Evolutionary conservation across 2,888 invertebrate species (phyloP), one percentile per base, ranked within the genome.

Genomic region (Drosophila tanythrix): DNA sequence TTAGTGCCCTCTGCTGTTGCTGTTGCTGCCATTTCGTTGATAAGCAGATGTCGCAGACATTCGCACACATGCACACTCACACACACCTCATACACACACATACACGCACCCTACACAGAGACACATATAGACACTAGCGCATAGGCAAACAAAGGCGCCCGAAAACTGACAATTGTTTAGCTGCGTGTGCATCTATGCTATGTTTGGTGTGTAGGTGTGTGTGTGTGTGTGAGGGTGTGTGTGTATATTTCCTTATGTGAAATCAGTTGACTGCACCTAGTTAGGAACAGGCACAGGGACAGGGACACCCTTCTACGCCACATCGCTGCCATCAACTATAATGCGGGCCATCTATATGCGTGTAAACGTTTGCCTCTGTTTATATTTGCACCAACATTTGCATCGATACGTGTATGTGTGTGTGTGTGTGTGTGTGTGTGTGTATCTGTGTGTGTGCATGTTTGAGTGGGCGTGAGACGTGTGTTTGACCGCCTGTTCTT

Each of bases 281-380:
- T 82, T 82, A 73, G 65, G 68, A 61, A 65, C 62, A 56, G 31
- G 2, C 15, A 7, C 7, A 25, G 21, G 46, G 21, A 21, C 8
- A 15, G 35, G 13, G 13, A 31, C n/a, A 5, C 36, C 8, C 8
- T 25, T 5, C 53, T 35, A 10, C 11, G 5, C n/a, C n/a, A 43
- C 21, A 29, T 5, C 57, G 15, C 38, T 31, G 40, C 29, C 40
- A 40, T 57, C 40, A 21, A 46, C 69, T 71, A 65, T 86, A 85
- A 86, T 86, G 90, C 88, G 88, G 90, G 86, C 81, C 81, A 85
- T 86, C 83, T 90, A 75, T 85, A 86, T 90, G 86, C 86, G 81
- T 77, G 70, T 83, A 86, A 87, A 79, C 80, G 90, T 77, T 74
- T 74, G 53, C 64, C 77, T 63, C 77, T 82, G 82, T 78, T 74